phyloP scores from a whole-genome alignment of 2,888 invertebrate species.

The Tinea semifulvella region DNA sequence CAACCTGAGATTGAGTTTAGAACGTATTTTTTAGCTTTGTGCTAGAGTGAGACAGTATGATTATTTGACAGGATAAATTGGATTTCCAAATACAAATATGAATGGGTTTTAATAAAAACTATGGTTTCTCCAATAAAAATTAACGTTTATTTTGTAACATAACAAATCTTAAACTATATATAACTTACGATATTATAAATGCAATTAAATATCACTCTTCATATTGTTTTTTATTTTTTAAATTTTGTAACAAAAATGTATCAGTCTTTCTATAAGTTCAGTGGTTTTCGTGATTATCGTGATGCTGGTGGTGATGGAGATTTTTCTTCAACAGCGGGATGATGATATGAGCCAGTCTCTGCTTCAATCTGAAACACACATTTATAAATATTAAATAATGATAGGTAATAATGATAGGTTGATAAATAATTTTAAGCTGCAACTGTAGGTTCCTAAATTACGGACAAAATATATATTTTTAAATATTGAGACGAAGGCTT shows the following conservation, averaged over 20 bases:
- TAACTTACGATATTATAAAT: slow-evolving; percentile 39
- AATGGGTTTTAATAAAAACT: neutral
- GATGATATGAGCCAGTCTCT: slow-evolving; percentile 60
- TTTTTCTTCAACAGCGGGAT: slow-evolving; percentile 57
- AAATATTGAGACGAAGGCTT: too few species aligned
- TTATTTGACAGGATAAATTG: too few species aligned
- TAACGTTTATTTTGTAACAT: slow-evolving; percentile 55
- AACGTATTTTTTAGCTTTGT: too few species aligned
- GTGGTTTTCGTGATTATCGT: neutral
- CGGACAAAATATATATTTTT: too few species aligned
- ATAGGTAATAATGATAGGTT: neutral
- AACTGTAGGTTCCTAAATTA: too few species aligned
- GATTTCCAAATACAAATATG: too few species aligned
- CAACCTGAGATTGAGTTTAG: too few species aligned
- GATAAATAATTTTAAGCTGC: neutral
- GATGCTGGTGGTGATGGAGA: slow-evolving; percentile 35
- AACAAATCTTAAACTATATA: slow-evolving; percentile 36
- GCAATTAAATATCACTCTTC: slow-evolving; percentile 38
- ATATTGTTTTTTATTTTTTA: neutral
- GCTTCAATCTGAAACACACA: slow-evolving; percentile 51
- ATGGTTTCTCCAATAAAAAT: slow-evolving; percentile 63
- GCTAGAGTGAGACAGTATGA: too few species aligned
- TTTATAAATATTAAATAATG: slow-evolving; percentile 14
- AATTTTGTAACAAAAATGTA: neutral
- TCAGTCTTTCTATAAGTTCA: neutral